These are phyloP conservation scores for Melanostigma gelatinosum DNA, from an alignment of 2,113 vertebrate genomes.

Conservation along the genomic window DNA sequence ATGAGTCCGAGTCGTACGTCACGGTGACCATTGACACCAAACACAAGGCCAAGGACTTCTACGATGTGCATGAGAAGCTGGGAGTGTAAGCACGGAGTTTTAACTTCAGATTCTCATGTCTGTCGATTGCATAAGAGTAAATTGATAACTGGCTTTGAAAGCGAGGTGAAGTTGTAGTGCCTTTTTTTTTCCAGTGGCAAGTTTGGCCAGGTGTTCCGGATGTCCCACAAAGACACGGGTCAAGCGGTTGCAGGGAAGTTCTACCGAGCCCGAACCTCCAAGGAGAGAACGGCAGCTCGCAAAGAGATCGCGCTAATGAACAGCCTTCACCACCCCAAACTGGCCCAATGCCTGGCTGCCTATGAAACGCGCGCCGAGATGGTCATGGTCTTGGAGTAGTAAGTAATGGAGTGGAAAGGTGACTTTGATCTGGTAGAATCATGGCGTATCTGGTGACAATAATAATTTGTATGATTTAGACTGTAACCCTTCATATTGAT, in stretches of 20 bases:
- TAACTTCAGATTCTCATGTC: background rate
- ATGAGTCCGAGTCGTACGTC: conserved; percentile 58
- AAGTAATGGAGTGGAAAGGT: conserved; percentile 62
- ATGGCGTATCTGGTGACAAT: background rate
- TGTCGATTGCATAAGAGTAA: background rate
- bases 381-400: conserved; percentile 92
- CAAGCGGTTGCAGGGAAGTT: conserved; percentile 87
- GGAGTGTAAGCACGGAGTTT: conserved; percentile 84
- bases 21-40: conserved; percentile 78
- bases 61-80: conserved; percentile 85
- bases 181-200: conserved; percentile 80
- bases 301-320: conserved; percentile 89
- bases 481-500: background rate
- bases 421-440: background rate
- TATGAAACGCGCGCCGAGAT: conserved; percentile 81
- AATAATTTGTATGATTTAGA: background rate
- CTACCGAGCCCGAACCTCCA: conserved; percentile 77
- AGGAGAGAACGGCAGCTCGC: conserved; percentile 78
- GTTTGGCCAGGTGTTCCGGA: conserved; percentile 85
- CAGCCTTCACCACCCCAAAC: conserved; percentile 85
- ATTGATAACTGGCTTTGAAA: background rate
- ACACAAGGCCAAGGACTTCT: conserved; percentile 81
- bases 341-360: conserved; percentile 87
- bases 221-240: conserved; percentile 84
- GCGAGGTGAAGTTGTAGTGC: too few relatives aligned